Percentiles rank a stretch among this genome's conserved stretches.
phyloP scores from a whole-genome alignment of 53 echinoderm and acorn worm genomes.

The Luidia sarsii region DNA sequence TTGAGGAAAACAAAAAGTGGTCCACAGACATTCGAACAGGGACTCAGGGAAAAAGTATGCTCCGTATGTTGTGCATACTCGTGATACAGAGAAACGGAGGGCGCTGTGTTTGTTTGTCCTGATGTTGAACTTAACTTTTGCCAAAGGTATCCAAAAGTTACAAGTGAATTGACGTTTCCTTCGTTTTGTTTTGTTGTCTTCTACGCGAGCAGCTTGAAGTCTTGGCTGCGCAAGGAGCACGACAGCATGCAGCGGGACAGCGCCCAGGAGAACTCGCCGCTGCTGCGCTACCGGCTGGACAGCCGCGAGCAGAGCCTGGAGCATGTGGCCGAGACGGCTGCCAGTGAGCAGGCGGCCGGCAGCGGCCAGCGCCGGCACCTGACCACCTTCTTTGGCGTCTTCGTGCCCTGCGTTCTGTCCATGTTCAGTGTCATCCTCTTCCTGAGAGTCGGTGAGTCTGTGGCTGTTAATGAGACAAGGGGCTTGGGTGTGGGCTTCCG shows the following conservation, averaged over 20 bases:
- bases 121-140: too few species aligned
- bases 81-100: too few species aligned
- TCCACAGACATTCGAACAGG: too few species aligned
- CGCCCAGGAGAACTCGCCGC: slow-evolving; percentile 70
- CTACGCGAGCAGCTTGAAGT: slow-evolving; percentile 33
- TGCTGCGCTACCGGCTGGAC: slow-evolving; percentile 83
- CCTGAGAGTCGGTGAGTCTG: slow-evolving; percentile 75
- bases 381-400: slow-evolving; percentile 81
- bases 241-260: neutral
- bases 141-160: too few species aligned
- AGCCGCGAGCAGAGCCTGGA: slow-evolving; percentile 25
- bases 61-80: too few species aligned
- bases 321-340: neutral
- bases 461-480: too few species aligned
- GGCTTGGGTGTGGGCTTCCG: too few species aligned
- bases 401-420: slow-evolving; percentile 90
- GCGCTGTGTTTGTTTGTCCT: too few species aligned
- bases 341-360: neutral
- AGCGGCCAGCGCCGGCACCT: slow-evolving; percentile 49
- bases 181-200: too few species aligned
- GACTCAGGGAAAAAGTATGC: too few species aligned
- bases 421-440: slow-evolving; percentile 96
- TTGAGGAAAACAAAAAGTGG: too few species aligned
- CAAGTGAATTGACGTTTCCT: too few species aligned
- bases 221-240: slow-evolving; percentile 31